Evolutionary conservation across 1,140 invertebrate genomes (phyloP), one percentile per base, ranked within the genome.

Genomic region (Zaprionus vittiger): DNA sequence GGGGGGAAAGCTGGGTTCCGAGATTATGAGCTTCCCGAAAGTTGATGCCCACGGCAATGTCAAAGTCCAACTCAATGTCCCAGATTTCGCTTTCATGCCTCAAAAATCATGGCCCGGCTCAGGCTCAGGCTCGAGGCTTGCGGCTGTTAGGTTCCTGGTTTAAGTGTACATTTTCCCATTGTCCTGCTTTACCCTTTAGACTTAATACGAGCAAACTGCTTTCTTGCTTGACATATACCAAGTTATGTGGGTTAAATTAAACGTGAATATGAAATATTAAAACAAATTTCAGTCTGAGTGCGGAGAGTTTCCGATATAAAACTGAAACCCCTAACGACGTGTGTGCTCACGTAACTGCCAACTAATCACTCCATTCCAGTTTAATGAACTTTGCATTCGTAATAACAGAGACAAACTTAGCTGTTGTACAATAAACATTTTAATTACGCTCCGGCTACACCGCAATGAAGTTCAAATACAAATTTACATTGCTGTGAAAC

Each of bases 21-120:
- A 61, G 55, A 62, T 61, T 72, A 64, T 69, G n/a, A 22, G 31
- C 59, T 24, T 49, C 65, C 15, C 69, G 68, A 64, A 76, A 75
- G 74, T 76, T 79, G 81, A 83, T 77, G 61, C 68, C 66, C 56
- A 38, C 41, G 49, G 71, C 80, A 71, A 63, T 55, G 71, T 71
- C 78, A 64, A 69, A 69, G 49, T 81, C 76, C 68, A 76, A 63
- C 66, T 72, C 67, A 80, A 83, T 77, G 77, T 69, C 77, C 71
- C 86, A 73, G 79, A 72, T 81, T 79, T 74, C 78, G 68, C 54
- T 72, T 83, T 73, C 69, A 82, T 85, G 79, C 63, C 65, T 55
- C 67, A 41, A 24, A 67, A 73, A 67, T 71, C 60, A 80, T 67
- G 55, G 49, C 31, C 55, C 11, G 59, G 61, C 38, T 68, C 31